Base-by-base conservation (phyloP, 2,797 vertebrate genomes). In the Ceryle rudis region DNA sequence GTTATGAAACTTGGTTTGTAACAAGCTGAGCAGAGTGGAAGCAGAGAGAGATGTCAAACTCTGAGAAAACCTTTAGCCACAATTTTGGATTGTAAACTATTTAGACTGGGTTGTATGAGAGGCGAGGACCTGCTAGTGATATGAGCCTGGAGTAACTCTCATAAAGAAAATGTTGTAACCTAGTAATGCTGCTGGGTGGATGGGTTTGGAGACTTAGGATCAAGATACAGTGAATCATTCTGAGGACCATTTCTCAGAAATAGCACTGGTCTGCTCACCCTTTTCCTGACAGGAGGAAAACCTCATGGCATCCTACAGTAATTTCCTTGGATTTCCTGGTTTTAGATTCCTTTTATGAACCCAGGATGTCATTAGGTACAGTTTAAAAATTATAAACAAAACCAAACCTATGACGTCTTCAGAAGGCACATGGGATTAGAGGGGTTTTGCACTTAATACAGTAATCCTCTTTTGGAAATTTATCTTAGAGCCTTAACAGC, bases 361-460 rank as follows among this genome's bases (percentile, higher is more conserved):
- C 28, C 31, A 49, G 25, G 28, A 54, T 79, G 42, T 58, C 62
- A 61, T 79, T 77, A 81, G 70, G 31, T 86, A 37, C 23, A 39
- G 55, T 87, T 93, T 29, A 74, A 86, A 95, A 89, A 89, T 65
- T 52, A 61, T 65, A 91, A 95, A 81, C 85, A 95, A 92, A 90
- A 81, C 1, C 58, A 79, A 81, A 89, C 11, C 9, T 35, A 5
- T 81, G 82, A 77, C 35, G 46, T 91, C n/a, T 93, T 89, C 2
- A 5, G 80, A 78, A 91, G 47, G 57, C 75, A 64, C 16, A 13
- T 57, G 49, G 57, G 71, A 86, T 93, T 96, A 87, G 61, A 69
- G 37, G 6, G 22, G 47, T 64, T 75, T 94, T 2, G 2, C 80
- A 39, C 37, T 85, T 82, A 80, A 86, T 62, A 21, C 57, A 81